Evolutionary conservation across 2,113 vertebrate genomes (phyloP).

Genomic region (Tyto alba): DNA sequence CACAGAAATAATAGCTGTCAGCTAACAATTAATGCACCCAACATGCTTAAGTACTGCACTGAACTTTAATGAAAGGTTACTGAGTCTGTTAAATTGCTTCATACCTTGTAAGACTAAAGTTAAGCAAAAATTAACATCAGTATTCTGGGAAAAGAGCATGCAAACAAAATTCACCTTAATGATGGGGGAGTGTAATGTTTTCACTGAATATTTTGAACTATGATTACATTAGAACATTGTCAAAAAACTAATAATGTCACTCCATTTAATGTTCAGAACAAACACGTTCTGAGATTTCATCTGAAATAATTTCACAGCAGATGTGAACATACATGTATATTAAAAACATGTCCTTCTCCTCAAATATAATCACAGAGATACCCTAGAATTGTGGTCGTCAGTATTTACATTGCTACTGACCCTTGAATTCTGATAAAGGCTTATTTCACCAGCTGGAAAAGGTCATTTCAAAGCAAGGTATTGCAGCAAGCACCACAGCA

Average conservation of each 20-base stretch:
- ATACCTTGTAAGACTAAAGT: slow-evolving; percentile 71
- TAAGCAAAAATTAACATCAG: slow-evolving; percentile 77
- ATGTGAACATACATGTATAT: accelerated
- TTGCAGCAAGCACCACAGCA: neutral
- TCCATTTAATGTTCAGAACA: neutral
- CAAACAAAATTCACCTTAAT: slow-evolving; percentile 70
- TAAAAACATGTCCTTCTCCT: accelerated
- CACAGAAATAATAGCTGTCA: slow-evolving; percentile 77
- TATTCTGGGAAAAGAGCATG: slow-evolving; percentile 61
- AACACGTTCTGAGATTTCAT: neutral
- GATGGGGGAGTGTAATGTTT: slow-evolving; percentile 66
- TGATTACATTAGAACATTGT: slow-evolving; percentile 50
- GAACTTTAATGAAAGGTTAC: slow-evolving; percentile 80
- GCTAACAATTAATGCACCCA: slow-evolving; percentile 76
- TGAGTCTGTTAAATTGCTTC: slow-evolving; percentile 72
- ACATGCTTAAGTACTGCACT: slow-evolving; percentile 70
- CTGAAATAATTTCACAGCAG: neutral
- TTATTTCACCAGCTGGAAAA: neutral
- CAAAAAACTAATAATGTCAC: slow-evolving; percentile 10
- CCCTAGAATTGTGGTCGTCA: neutral
- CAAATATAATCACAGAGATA: accelerated
- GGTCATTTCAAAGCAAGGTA: neutral
- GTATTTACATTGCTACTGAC: neutral
- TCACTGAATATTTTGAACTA: slow-evolving; percentile 53
- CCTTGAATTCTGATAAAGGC: neutral